Evolutionary conservation across 1,140 invertebrate species (phyloP).

Genomic region (Zaprionus tsacasi): DNA sequence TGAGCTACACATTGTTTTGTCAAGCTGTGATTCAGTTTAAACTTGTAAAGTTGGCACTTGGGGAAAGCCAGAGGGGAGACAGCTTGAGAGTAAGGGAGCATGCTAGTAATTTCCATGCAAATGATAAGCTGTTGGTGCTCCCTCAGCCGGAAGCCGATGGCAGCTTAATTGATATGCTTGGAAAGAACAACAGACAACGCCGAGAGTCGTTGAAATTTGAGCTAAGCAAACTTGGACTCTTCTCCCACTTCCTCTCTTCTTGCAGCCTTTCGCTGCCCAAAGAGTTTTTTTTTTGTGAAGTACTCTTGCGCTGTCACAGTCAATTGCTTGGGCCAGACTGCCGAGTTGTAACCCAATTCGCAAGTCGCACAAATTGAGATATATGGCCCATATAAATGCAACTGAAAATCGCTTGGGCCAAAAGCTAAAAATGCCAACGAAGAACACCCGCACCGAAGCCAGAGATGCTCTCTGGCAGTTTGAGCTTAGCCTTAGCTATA

Average conservation of each 20-base stretch:
- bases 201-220: constrained; percentile 62
- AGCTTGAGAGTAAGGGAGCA: not conserved
- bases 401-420: constrained; percentile 30
- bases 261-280: not conserved
- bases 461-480: constrained; percentile 13
- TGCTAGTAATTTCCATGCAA: constrained; percentile 65
- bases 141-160: constrained; percentile 43
- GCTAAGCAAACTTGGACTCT: constrained; percentile 32
- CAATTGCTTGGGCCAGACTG: constrained; percentile 42
- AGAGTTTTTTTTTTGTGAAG: not conserved
- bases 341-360: constrained; percentile 51
- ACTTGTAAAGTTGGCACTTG: constrained; percentile 50
- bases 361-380: constrained; percentile 61
- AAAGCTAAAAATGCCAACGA: constrained; percentile 6
- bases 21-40: constrained; percentile 58
- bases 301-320: constrained; percentile 43
- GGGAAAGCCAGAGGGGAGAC: not conserved
- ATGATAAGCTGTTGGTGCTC: constrained; percentile 52
- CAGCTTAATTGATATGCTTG: constrained; percentile 70
- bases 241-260: not conserved
- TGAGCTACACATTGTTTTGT: constrained; percentile 58
- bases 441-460: not conserved
- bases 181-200: constrained; percentile 61
- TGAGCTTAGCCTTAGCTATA: not conserved
- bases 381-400: constrained; percentile 51